Evolutionary conservation across 2,113 vertebrate species (phyloP), one percentile per base, ranked within the genome.

Genomic region (Dryoscopus gambensis): DNA sequence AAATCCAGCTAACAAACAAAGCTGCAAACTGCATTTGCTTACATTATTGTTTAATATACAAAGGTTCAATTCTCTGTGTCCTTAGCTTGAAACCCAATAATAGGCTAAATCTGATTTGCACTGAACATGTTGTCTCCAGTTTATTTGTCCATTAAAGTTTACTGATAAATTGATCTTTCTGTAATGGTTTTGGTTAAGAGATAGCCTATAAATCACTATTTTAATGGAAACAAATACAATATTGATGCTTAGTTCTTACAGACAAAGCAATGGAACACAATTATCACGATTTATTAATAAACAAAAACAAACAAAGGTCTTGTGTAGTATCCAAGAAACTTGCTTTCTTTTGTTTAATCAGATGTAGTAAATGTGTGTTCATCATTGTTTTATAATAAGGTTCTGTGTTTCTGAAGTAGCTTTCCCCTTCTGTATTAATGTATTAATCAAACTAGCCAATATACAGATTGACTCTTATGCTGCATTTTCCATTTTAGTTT

Each of bases 131-230:
- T 95, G 92, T 95, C 91, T 95, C 93, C 89, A 94, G 84, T 96
- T 96, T 92, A 92, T 89, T 94, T 90, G 69, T 70, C 89, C 80
- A 84, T 92, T 95, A 84, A 81, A 75, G 56, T 84, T 95, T 89
- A 89, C 93, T 89, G 91, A 95, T 94, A 92, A 95, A 91, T 95
- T 89, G 89, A 95, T 94, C 62, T 82, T 96, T 91, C 69, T 94
- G 44, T 90, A 96, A 87, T 81, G 57, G 62, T 68, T 92, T 90
- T 95, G 87, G 87, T 67, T 75, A 94, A 91, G 33, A 42, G 73
- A 31, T 57, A 65, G 42, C 57, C 63, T 78, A 63, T 91, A 94
- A 97, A 93, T 96, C 67, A 77, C 56, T 76, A 1, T 80, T 93
- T 85, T 94, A 96, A 93, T 91, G 95, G 89, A 91, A 91, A 87